Conservation (phyloP, 2,113 vertebrate genomes). For the Dipodomys merriami region DNA sequence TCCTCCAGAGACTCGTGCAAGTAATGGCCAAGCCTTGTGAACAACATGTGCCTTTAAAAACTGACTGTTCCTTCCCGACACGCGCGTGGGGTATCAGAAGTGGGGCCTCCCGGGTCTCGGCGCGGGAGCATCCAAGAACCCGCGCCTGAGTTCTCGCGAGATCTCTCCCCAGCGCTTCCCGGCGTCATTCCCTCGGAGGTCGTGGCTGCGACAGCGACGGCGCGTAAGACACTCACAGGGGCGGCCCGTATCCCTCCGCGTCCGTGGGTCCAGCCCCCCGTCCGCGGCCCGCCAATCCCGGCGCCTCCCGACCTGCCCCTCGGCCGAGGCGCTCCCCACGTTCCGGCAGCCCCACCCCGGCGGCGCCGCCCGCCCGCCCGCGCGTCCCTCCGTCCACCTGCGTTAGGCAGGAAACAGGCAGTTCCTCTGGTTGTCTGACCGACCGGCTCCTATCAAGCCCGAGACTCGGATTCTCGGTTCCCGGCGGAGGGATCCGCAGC, state of each 20-base stretch:
- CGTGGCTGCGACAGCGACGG: slow-evolving; percentile 15
- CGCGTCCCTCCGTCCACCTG: slow-evolving; percentile 68
- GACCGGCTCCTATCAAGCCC: background rate
- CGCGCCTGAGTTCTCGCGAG: slow-evolving; percentile 60
- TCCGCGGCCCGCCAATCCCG: slow-evolving; percentile 67
- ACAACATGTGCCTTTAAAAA: background rate
- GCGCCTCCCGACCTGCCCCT: slow-evolving; percentile 67
- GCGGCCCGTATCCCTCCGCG: slow-evolving; percentile 78
- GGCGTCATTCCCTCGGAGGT: slow-evolving; percentile 61
- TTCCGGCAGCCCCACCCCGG: slow-evolving; percentile 63
- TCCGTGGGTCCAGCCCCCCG: slow-evolving; percentile 61
- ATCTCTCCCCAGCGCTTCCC: background rate
- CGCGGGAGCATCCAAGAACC: background rate
- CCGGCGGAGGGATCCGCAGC: slow-evolving; percentile 77
- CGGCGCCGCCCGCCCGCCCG: slow-evolving; percentile 53
- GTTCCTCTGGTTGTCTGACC: background rate
- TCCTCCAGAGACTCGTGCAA: background rate
- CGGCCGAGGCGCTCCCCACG: slow-evolving; percentile 70
- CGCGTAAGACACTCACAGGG: background rate
- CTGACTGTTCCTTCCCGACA: background rate
- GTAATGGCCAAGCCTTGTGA: background rate
- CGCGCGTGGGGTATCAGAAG: rapidly evolving
- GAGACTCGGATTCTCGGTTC: background rate
- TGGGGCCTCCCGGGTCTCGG: rapidly evolving
- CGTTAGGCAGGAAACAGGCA: slow-evolving; percentile 28